Percentiles rank a stretch among this genome's conserved stretches.
Evolutionary conservation across 2,888 invertebrate genomes (phyloP).

Genomic region (Lamproptera curius): DNA sequence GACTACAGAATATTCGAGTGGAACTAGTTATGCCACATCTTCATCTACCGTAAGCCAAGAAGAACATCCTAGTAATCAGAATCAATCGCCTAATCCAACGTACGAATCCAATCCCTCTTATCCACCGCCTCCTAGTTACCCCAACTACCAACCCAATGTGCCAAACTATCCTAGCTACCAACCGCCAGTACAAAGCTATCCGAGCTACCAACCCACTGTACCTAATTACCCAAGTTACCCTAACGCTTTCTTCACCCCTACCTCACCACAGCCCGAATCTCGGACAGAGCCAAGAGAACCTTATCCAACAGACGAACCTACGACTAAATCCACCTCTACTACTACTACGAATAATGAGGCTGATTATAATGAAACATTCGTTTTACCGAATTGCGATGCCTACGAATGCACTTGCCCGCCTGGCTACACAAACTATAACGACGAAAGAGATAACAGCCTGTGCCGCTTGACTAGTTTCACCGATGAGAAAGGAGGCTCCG

Average conservation of each 20-base stretch:
- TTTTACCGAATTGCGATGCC: constrained; percentile 51
- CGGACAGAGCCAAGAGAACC: constrained; percentile 22
- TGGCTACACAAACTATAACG: constrained; percentile 52
- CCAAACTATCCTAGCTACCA: constrained; percentile 17
- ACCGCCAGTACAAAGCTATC: constrained; percentile 3
- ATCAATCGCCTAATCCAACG: constrained; percentile 2
- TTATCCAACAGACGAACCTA: constrained; percentile 19
- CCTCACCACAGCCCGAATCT: constrained; percentile 1
- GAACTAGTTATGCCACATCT: neutral
- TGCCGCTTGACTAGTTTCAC: constrained; percentile 42
- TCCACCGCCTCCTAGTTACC: too few relatives aligned
- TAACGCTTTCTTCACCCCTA: constrained; percentile 13
- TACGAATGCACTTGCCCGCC: constrained; percentile 52
- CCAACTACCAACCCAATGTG: constrained; percentile 21
- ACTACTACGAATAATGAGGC: constrained; percentile 37
- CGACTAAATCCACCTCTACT: constrained; percentile 27
- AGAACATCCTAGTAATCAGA: neutral
- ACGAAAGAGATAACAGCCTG: constrained; percentile 51
- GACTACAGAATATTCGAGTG: neutral
- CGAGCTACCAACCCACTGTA: constrained; percentile 23
- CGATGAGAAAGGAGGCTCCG: constrained; percentile 21
- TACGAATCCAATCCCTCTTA: constrained; percentile 17
- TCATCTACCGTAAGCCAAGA: neutral
- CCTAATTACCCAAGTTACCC: constrained; percentile 17
- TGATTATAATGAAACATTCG: constrained; percentile 54